phyloP scores from a whole-genome alignment of 2,113 vertebrate species.

The Grus americana region DNA sequence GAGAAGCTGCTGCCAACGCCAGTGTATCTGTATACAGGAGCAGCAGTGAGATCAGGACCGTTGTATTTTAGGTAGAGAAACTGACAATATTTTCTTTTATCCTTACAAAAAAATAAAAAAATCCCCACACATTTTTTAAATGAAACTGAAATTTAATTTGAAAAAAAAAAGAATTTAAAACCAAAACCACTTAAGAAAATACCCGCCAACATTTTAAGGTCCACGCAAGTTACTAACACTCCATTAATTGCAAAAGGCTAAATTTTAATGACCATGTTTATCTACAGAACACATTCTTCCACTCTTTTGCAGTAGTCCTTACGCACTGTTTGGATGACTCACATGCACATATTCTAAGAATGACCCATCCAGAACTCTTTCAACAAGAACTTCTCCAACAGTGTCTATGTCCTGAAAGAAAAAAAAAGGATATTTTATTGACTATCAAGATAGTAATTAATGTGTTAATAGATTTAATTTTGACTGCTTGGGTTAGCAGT shows the following conservation, averaged over 20 bases:
- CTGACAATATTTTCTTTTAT: background rate
- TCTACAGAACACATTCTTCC: background rate
- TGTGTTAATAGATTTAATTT: background rate
- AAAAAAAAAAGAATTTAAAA: background rate
- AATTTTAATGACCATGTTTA: background rate
- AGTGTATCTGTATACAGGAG: background rate
- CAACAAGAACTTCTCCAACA: constrained; percentile 64
- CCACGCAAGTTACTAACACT: background rate
- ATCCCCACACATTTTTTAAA: background rate
- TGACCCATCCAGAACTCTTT: constrained; percentile 62
- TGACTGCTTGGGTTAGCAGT: background rate
- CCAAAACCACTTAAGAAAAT: background rate
- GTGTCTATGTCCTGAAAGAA: constrained; percentile 62
- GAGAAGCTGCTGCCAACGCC: background rate
- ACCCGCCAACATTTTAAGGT: background rate
- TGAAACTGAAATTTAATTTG: background rate
- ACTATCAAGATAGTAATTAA: background rate
- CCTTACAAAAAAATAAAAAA: background rate
- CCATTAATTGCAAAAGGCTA: background rate
- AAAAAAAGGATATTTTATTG: constrained; percentile 5
- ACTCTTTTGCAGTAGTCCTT: background rate
- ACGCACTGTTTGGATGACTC: constrained; percentile 50
- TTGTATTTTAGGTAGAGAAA: background rate
- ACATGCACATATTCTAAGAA: constrained; percentile 64
- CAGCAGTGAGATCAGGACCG: background rate